Percentiles rank a stretch among this genome's conserved stretches.
Evolutionary conservation across 1,140 invertebrate genomes (phyloP).

Genomic region (Danaus plexippus): DNA sequence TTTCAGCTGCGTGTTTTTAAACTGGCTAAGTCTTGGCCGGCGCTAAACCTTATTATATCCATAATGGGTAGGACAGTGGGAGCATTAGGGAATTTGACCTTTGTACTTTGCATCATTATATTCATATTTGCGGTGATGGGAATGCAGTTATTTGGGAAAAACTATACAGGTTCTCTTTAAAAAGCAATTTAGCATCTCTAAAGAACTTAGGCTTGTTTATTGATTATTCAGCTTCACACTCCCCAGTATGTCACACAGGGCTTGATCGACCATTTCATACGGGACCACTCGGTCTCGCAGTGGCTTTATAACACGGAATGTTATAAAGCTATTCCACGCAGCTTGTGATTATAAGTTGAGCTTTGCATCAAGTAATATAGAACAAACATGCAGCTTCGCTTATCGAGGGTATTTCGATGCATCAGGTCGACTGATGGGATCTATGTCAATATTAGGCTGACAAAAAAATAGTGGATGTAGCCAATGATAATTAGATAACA

Average conservation of each 20-base stretch:
- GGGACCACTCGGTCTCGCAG: constrained; percentile 46
- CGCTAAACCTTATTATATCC: constrained; percentile 97
- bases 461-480: constrained; percentile 19
- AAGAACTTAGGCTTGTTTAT: constrained; percentile 59
- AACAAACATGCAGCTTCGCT: constrained; percentile 68
- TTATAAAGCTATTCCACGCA: constrained; percentile 69
- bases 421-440: constrained; percentile 66
- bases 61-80: constrained; percentile 99
- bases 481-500: constrained; percentile 21
- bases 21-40: constrained; percentile 99
- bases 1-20: constrained; percentile 98
- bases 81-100: constrained; percentile 97
- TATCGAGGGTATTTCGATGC: constrained; percentile 54
- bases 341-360: constrained; percentile 63
- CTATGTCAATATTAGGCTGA: constrained; percentile 51
- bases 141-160: constrained; percentile 97
- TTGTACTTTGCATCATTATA: constrained; percentile 98
- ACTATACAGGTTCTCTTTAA: constrained; percentile 84
- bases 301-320: constrained; percentile 66
- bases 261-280: constrained; percentile 64
- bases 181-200: constrained; percentile 67
- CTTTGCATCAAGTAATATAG: constrained; percentile 69
- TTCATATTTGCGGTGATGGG: constrained; percentile 99
- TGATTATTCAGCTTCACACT: constrained; percentile 67
- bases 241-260: constrained; percentile 63